phyloP scores from a whole-genome alignment of 2,797 vertebrate genomes.

The Myotis vivesi region DNA sequence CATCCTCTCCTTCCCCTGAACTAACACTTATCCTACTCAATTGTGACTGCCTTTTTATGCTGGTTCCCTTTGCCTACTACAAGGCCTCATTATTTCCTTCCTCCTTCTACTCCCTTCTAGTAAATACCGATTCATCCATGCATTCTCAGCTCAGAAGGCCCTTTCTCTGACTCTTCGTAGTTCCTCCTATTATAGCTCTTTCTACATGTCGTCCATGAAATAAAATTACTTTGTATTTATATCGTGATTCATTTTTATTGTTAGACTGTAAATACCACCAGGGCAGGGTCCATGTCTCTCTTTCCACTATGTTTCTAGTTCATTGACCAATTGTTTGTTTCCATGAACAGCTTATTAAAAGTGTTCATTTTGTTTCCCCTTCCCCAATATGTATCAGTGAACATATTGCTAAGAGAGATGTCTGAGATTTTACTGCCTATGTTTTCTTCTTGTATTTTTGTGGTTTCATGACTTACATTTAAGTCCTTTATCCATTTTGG shows the following conservation, averaged over 20 bases:
- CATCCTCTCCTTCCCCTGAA: background rate
- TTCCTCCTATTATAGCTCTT: background rate
- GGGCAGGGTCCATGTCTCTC: background rate
- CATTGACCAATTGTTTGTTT: background rate
- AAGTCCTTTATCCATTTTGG: no score
- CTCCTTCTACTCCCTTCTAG: background rate
- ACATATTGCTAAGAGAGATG: no score
- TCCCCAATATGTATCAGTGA: no score
- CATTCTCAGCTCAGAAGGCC: background rate
- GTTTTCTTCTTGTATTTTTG: no score
- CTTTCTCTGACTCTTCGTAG: background rate
- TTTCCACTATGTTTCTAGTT: background rate
- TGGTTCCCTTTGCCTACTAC: background rate
- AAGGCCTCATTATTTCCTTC: background rate
- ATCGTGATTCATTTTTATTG: background rate
- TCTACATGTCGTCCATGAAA: background rate
- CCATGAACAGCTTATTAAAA: background rate
- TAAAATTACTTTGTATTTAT: background rate
- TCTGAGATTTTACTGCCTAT: no score
- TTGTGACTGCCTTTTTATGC: background rate
- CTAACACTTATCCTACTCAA: background rate
- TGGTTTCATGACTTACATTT: no score
- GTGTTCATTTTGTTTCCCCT: no score
- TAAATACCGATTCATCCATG: conserved; percentile 4
- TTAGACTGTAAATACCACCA: background rate